Conservation (phyloP, 2,113 vertebrate species). For the Pteruthius melanotis region DNA sequence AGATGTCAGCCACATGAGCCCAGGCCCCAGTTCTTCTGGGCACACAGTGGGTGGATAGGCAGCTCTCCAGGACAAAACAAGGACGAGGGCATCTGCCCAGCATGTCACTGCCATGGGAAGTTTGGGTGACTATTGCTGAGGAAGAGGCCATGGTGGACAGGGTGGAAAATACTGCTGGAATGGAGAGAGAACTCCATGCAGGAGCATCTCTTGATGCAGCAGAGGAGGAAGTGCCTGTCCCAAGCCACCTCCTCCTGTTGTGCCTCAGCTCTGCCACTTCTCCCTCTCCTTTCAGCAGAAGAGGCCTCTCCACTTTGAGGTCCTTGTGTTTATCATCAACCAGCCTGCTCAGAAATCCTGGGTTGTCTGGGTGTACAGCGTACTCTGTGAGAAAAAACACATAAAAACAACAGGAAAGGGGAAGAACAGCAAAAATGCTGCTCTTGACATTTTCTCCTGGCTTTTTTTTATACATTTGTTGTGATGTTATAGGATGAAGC, state of each 20-base stretch:
- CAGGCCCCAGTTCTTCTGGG: not conserved
- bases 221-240: not conserved
- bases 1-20: fast-evolving
- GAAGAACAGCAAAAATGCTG: not conserved
- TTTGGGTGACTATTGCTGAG: not conserved
- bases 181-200: not conserved
- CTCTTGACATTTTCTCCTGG: not conserved
- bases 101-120: not conserved
- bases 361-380: not conserved
- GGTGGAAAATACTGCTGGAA: not conserved
- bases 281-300: not conserved
- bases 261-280: not conserved
- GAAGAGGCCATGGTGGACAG: not conserved
- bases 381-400: not conserved
- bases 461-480: not conserved
- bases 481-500: not conserved
- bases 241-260: not conserved
- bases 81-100: fast-evolving
- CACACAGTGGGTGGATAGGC: not conserved
- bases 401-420: not conserved
- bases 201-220: not conserved
- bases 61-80: not conserved
- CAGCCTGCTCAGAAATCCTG: not conserved
- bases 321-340: not conserved
- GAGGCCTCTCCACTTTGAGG: not conserved